Evolutionary conservation across 2,113 vertebrate genomes (phyloP).

Genomic region (Chinchilla lanigera): DNA sequence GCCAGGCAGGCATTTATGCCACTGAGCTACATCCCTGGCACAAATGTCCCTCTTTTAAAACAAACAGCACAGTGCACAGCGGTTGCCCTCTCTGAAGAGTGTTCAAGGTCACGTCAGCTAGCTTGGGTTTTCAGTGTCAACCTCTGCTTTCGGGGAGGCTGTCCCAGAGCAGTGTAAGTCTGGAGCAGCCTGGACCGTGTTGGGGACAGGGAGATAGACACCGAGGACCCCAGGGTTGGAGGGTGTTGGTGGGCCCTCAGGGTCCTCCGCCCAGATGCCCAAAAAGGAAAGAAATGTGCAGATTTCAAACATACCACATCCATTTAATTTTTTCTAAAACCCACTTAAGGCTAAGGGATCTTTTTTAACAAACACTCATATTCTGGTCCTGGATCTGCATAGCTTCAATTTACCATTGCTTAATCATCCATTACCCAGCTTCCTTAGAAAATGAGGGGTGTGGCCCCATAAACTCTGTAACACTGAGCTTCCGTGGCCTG

Average conservation of each 20-base stretch:
- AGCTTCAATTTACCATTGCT: background rate
- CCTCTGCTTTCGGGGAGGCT: background rate
- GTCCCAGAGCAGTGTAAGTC: background rate
- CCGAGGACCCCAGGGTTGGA: too few relatives aligned
- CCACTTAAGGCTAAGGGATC: background rate
- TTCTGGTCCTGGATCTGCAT: background rate
- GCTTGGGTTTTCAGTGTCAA: constrained; percentile 59
- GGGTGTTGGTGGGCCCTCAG: background rate
- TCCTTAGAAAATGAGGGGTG: constrained; percentile 28
- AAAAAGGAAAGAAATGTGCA: background rate
- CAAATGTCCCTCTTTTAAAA: constrained; percentile 82
- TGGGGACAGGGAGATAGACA: background rate
- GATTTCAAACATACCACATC: background rate
- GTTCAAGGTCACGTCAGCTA: constrained; percentile 29
- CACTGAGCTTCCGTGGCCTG: background rate
- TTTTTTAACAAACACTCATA: background rate
- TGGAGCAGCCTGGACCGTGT: background rate
- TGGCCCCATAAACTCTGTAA: background rate
- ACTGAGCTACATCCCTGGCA: too few relatives aligned
- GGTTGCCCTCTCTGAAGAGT: constrained; percentile 27
- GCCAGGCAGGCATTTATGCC: too few relatives aligned
- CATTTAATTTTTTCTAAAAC: background rate
- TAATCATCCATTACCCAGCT: background rate
- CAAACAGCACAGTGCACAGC: constrained; percentile 71
- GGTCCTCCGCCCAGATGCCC: background rate